Base-by-base conservation (phyloP, 2,797 vertebrate species). In the Poecilia gillii region DNA sequence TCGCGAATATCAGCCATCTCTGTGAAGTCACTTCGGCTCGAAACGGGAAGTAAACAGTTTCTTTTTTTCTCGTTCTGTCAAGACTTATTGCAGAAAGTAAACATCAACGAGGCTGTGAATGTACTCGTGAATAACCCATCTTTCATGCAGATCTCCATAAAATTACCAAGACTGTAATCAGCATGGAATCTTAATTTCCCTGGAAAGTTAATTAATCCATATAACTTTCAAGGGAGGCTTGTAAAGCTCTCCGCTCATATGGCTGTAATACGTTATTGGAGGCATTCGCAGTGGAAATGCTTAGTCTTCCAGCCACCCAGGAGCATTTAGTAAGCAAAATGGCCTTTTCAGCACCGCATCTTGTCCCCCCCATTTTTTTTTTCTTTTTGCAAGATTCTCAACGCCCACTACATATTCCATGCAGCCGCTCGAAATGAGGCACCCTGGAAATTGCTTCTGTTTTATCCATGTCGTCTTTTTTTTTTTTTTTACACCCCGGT, bases 121-220 rank as follows among this genome's bases (percentile, higher is more conserved):
- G 71, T 77, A 84, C 88, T 86, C 84, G 77, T 87, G 87, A 57
- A 57, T 72, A 80, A 85, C 79, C 82, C 87, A 90, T 92, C 89
- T 93, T 89, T 87, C 84, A 77, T 86, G 82, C 87, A 88, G 79
- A 89, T 91, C 89, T 90, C 84, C 84, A 89, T 89, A 91, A 90
- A 85, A 36, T 23, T 83, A 90, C 87, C 88, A 62, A 84, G 90
- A 90, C 90, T 89, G 72, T 89, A 94, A 92, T 92, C 89, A 92
- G 86, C 86, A 83, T 81, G 91, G 91, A 75, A 93, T 93, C 90
- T 92, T 91, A 91, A 94, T 93, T 92, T 87, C 87, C 82, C 81
- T 90, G 91, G 89, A 91, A 94, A 93, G 88, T 92, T 92, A 92
- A 94, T 94, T 88, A 91, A 94, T 93, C 91, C 86, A 91, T 83